Evolutionary conservation across 2,113 vertebrate species (phyloP), one percentile per base, ranked within the genome.

Genomic region (Sarotherodon lohbergeri): DNA sequence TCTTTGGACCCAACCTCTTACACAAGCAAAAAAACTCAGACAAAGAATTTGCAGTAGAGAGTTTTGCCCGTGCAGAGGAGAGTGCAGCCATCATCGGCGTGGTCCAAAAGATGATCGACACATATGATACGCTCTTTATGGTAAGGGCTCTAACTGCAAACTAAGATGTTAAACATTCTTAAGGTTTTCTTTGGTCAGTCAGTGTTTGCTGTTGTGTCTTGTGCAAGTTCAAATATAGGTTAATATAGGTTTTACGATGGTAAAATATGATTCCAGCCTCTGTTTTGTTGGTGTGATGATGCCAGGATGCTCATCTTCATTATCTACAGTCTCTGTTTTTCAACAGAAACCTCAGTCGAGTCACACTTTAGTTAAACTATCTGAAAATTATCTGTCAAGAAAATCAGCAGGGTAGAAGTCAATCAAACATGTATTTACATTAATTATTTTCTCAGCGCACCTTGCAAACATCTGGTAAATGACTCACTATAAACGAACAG

Each of bases 1-100:
- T 99, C 94, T 99, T 99, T 90, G 99, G 99, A 22, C 98, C 99
- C 87, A 99, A 99, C 90, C 95, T 99, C 66, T 95, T 99, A 79
- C 98, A 98, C 95, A 99, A 98, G 94, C 98, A 98, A 91, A 99
- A 99, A 88, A 98, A 96, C 85, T 97, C 97, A 2, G 99, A 99
- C 96, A 99, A 99, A 90, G 98, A 99, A 94, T 99, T 99, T 96
- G 97, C 96, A 0, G 98, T 99, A 24, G 97, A 99, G 95, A 99
- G 98, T 88, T 98, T 98, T 4, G 98, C 98, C 76, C 96, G 98
- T 5, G 98, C 98, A 22, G 98, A 99, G 94, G 98, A 99, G 92
- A 99, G 98, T 94, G 95, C 97, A 3, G 97, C 97, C 84, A 97
- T 99, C 92, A 99, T 99, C 80, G 95, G 96, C 10, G 97, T 99